phyloP scores from a whole-genome alignment of 2,797 vertebrate species.

The Diglossa cyanea region DNA sequence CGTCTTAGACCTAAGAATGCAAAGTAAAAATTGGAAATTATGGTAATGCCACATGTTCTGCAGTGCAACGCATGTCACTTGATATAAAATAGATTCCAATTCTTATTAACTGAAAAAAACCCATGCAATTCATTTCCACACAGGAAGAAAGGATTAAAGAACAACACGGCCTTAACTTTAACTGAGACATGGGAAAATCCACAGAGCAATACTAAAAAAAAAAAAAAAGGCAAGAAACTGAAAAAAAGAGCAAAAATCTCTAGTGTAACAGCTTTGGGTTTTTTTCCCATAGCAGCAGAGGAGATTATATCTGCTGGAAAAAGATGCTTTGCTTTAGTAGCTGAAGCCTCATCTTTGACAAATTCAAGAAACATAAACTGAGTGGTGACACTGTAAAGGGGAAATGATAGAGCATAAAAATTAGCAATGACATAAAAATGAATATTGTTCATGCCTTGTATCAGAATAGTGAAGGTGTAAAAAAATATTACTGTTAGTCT shows the following conservation, averaged over 20 bases:
- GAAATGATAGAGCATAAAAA: conserved; percentile 55
- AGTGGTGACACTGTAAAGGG: conserved; percentile 56
- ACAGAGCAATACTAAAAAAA: neutral
- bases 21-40: neutral
- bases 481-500: neutral
- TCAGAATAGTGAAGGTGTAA: neutral
- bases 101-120: neutral
- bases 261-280: neutral
- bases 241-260: neutral
- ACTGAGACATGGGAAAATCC: neutral
- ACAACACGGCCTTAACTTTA: neutral
- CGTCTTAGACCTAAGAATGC: neutral
- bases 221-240: too few relatives aligned
- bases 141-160: neutral
- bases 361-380: conserved; percentile 37
- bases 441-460: conserved; percentile 30
- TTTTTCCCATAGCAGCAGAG: neutral
- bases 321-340: conserved; percentile 24
- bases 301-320: neutral
- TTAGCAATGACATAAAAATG: neutral
- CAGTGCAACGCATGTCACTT: neutral
- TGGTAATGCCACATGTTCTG: neutral
- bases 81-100: neutral
- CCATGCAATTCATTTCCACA: neutral
- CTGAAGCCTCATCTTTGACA: neutral